Evolutionary conservation across 2,113 vertebrate genomes (phyloP).

Genomic region (Hucho hucho): DNA sequence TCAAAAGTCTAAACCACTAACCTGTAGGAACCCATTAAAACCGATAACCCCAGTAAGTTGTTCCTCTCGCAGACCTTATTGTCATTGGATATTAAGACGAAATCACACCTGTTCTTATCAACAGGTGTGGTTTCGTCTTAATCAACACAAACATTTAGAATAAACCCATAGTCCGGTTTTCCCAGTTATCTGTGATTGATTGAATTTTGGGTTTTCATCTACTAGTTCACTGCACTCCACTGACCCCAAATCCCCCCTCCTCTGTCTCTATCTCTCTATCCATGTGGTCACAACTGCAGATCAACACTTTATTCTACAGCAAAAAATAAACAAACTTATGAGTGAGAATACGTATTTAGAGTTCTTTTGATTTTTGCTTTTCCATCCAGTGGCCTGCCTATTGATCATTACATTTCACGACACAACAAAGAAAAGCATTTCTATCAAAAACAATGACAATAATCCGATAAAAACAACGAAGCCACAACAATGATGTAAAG

Average conservation of each 20-base stretch:
- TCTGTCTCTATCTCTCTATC: background rate
- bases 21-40: too few species aligned
- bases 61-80: too few species aligned
- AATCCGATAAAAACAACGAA: background rate
- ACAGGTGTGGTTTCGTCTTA: too few species aligned
- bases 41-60: too few species aligned
- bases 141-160: too few species aligned
- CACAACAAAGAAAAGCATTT: slow-evolving; percentile 16
- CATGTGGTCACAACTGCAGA: background rate
- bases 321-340: background rate
- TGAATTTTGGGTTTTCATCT: background rate
- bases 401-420: background rate
- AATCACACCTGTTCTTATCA: too few species aligned
- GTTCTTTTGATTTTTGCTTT: background rate
- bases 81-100: too few species aligned
- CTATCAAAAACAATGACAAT: background rate
- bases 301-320: background rate
- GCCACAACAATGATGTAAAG: background rate
- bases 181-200: too few species aligned
- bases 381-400: slow-evolving; percentile 11
- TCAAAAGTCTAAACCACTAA: too few species aligned
- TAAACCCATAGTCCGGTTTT: too few species aligned
- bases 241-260: background rate
- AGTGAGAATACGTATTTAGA: background rate
- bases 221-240: slow-evolving; percentile 28